Evolutionary conservation across 2,888 invertebrate species (phyloP).

Genomic region (Congeria kusceri): DNA sequence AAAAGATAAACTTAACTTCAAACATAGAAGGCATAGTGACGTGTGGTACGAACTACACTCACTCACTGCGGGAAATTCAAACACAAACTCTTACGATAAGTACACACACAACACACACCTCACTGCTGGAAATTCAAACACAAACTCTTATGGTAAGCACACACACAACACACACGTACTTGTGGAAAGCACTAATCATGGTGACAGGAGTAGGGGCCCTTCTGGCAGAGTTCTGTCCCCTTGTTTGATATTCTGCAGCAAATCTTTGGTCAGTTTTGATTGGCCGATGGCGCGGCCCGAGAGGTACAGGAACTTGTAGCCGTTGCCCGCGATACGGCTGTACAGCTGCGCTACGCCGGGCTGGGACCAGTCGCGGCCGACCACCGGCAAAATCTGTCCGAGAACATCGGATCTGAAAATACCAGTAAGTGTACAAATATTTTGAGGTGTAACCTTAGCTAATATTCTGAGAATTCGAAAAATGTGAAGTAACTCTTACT

Average conservation of each 20-base stretch:
- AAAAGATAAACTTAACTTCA: too few relatives aligned
- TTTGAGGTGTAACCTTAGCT: too few relatives aligned
- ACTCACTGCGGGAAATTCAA: too few relatives aligned
- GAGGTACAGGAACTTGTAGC: constrained; percentile 97
- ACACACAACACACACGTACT: constrained; percentile 77
- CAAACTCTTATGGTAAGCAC: neutral
- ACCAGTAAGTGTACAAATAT: neutral
- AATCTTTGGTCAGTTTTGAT: constrained; percentile 94
- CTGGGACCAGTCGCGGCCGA: constrained; percentile 99
- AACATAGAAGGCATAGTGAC: too few relatives aligned
- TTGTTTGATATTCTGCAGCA: constrained; percentile 96
- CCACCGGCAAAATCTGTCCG: constrained; percentile 98
- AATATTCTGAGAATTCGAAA: too few relatives aligned
- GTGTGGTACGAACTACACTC: too few relatives aligned
- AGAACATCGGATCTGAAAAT: constrained; percentile 94
- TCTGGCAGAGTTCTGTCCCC: constrained; percentile 96
- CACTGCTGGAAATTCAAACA: too few relatives aligned
- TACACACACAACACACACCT: too few relatives aligned
- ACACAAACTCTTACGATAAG: too few relatives aligned
- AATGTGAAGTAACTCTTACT: too few relatives aligned
- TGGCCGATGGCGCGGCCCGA: constrained; percentile 98
- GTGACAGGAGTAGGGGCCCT: constrained; percentile 98
- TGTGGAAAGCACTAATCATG: constrained; percentile 98
- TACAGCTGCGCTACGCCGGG: constrained; percentile 98
- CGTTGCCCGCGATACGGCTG: constrained; percentile 98